A percentile compares a stretch with the other conserved stretches of the same genome.
These are phyloP conservation scores for Drosophila neocordata DNA, from an alignment of 1,140 invertebrate species.

Conservation along the genomic window DNA sequence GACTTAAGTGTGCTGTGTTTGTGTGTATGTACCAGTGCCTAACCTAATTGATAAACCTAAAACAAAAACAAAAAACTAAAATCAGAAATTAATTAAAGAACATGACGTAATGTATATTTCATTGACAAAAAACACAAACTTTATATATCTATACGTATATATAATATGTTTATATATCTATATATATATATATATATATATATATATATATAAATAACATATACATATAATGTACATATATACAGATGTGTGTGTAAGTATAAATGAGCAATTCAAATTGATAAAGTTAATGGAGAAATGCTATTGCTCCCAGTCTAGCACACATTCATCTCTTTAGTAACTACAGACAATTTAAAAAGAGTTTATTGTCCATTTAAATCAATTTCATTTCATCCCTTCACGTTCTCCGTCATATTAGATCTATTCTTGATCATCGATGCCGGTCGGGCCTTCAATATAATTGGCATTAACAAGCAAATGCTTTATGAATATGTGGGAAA, in stretches of 20 bases:
- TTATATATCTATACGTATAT: too few species aligned
- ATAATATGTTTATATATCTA: too few species aligned
- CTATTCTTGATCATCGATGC: conserved; percentile 71
- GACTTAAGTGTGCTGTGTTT: conserved; percentile 75
- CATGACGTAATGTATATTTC: conserved; percentile 69
- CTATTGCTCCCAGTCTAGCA: conserved; percentile 44
- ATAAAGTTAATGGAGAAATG: conserved; percentile 59
- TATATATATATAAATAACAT: too few species aligned
- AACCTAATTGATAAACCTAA: conserved; percentile 74
- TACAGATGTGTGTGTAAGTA: too few species aligned
- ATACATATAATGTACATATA: too few species aligned
- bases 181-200: too few species aligned
- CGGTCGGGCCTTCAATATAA: conserved; percentile 74
- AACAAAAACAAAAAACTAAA: conserved; percentile 35
- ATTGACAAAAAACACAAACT: conserved; percentile 50
- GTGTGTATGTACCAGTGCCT: conserved; percentile 67
- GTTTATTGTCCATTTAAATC: conserved; percentile 65
- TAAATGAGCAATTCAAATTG: conserved; percentile 69
- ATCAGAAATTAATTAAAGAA: conserved; percentile 65
- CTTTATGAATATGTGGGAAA: conserved; percentile 81
- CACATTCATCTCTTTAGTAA: conserved; percentile 7
- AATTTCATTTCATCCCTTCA: conserved; percentile 46
- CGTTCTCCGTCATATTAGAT: conserved; percentile 52
- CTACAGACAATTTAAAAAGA: conserved; percentile 32
- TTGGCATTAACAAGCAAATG: conserved; percentile 79